Evolutionary conservation across 2,888 invertebrate species (phyloP), one percentile per base, ranked within the genome.

Genomic region (Mesorhabditis spiculigera): DNA sequence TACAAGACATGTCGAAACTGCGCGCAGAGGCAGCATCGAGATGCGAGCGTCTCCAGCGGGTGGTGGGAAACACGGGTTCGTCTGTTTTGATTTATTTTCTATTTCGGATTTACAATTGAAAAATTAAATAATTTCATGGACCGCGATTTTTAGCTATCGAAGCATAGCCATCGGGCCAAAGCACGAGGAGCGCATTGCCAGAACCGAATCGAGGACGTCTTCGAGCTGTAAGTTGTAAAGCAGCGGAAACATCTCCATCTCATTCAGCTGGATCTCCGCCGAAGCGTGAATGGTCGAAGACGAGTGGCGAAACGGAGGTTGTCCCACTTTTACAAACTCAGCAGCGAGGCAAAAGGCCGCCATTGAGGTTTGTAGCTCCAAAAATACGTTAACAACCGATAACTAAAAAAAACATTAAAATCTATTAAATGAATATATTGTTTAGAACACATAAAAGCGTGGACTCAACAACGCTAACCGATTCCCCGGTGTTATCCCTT

Each of bases 151-250:
- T n/a, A 50, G 58, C 0, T n/a, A 50, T 50, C 8, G 58, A 50
- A 50, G 3, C 58, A 50, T 28, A 28, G 28, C 28, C 28, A 28
- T 50, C n/a, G 58, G 58, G 10, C 58, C 58, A n/a, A 50, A 50
- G n/a, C 8, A n/a, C 8, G 58, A 50, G 8, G 58, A 50, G n/a
- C 58, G 58, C 58, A 13, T 50, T n/a, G 58, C n/a, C 58, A 10
- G 58, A n/a, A 50, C 58, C n/a, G 58, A 50, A 50, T 50, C 58
- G 58, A 50, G 58, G 58, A 50, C 58, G 58, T 50, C 58, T 13
- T 50, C 58, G n/a, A 50, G 58, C n/a, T 50, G 58, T 50, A n/a
- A 3, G 58, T 50, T 50, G 8, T 50, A 50, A 13, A 50, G 58
- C 8, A 13, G 58, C 8, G n/a, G 58, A 50, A 50, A 50, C n/a